Conservation (phyloP, 2,888 invertebrate genomes). For the Marasmarcha lunaedactyla region DNA sequence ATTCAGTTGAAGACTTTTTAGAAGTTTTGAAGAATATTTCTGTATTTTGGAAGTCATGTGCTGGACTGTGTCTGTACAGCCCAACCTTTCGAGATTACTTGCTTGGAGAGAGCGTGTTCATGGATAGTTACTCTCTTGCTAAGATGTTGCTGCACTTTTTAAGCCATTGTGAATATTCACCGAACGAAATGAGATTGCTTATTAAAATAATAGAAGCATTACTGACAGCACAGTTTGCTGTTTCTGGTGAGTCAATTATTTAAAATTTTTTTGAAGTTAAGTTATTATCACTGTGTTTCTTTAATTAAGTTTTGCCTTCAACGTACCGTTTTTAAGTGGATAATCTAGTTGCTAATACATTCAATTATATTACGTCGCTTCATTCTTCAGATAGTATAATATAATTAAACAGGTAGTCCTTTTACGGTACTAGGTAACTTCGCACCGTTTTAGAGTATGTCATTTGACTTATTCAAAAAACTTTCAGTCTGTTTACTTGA, state of each 20-base stretch:
- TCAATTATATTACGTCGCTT: too few relatives aligned
- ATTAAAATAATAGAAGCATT: conserved; percentile 50
- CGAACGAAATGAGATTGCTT: conserved; percentile 32
- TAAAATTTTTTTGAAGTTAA: background rate
- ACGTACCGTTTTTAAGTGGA: too few relatives aligned
- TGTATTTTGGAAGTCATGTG: conserved; percentile 65
- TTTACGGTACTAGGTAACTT: too few relatives aligned
- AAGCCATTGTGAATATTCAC: conserved; percentile 23
- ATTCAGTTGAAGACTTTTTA: conserved; percentile 30
- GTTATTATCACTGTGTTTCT: too few relatives aligned
- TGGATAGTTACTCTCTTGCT: conserved; percentile 45
- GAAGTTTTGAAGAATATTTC: conserved; percentile 47
- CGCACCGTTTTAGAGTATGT: too few relatives aligned
- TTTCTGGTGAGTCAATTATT: conserved; percentile 36
- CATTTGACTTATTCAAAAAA: too few relatives aligned
- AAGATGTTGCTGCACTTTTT: conserved; percentile 37
- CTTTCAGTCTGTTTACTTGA: too few relatives aligned
- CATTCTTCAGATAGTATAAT: too few relatives aligned
- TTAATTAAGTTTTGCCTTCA: too few relatives aligned
- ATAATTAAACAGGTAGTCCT: too few relatives aligned
- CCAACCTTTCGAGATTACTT: conserved; percentile 62
- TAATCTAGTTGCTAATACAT: too few relatives aligned
- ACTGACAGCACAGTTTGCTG: conserved; percentile 52
- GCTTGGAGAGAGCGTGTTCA: conserved; percentile 38
- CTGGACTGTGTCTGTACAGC: conserved; percentile 64